Evolutionary conservation across 2,888 invertebrate genomes (phyloP).

Genomic region (Odontocolon sp.): DNA sequence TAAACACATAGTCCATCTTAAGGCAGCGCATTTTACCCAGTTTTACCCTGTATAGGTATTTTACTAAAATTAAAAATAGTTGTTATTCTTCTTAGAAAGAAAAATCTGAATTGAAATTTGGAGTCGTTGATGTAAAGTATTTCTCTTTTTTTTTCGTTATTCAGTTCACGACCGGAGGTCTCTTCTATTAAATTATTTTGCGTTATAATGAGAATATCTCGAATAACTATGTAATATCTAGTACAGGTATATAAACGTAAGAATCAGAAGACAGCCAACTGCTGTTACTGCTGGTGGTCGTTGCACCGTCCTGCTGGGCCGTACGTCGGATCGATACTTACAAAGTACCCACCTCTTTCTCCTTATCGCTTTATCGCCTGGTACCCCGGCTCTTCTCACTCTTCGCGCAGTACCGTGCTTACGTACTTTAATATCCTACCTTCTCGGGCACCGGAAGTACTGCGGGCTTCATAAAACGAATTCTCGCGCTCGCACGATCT

Average conservation of each 20-base stretch:
- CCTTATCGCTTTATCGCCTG: conserved; percentile 44
- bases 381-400: conserved; percentile 17
- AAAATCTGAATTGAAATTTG: no score
- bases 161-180: no score
- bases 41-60: no score
- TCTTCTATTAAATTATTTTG: no score
- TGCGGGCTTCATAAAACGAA: conserved; percentile 35
- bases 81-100: no score
- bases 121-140: no score
- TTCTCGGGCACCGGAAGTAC: conserved; percentile 38
- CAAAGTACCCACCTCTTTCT: conserved; percentile 48
- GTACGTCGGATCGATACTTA: conserved; percentile 49
- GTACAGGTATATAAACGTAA: background rate
- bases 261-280: background rate
- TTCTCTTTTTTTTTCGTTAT: no score
- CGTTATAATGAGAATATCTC: no score
- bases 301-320: conserved; percentile 5
- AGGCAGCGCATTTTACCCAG: no score
- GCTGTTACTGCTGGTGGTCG: background rate
- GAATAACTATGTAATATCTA: no score
- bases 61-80: no score
- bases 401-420: conserved; percentile 3
- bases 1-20: no score
- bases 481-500: conserved; percentile 1
- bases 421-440: conserved; percentile 49